Base-by-base conservation (phyloP, 2,888 invertebrate genomes). In the Drosophila mimica region DNA sequence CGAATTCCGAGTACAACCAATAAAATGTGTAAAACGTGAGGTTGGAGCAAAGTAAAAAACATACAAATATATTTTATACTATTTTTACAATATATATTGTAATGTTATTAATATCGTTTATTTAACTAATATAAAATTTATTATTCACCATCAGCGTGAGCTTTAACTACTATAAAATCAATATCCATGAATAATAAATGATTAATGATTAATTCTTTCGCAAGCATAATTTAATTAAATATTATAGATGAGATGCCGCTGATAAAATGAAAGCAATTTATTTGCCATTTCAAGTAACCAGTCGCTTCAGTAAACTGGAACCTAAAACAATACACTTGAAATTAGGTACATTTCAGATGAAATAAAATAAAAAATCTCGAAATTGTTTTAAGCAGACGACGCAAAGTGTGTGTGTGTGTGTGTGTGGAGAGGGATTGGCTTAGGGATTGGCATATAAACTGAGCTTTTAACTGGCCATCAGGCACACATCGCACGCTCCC, bases 391-490 rank as follows among this genome's bases (percentile, higher is more conserved):
- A 51, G 63, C 48, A 52, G n/a, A 25, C 20, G n/a, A 17, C 30
- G 38, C 31, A 30, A 58, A 46, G 36, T 20, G 25, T 25, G 36
- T 20, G 51, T 11, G 36, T 20, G 25, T 25, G 36, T 20, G 51
- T 11, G n/a, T 15, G 30, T 9, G 51, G 0, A n/a, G 7, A 13
- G 13, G 13, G 20, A n/a, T 25, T 25, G 25, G 49, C 28, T n/a
- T 58, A 15, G 25, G 2, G 15, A 30, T 28, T 40, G 36, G 54
- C 28, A 51, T 57, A 80, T 79, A 76, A 79, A 79, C 65, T 59
- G 68, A 69, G 76, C 76, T 76, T 76, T 80, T 73, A 80, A 73
- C 66, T 80, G 81, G 73, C 81, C 81, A 79, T 76, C 80, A 64
- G 80, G 49, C 76, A 56, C 75, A 71, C 77, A 78, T 75, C 70